Evolutionary conservation across 2,113 vertebrate species (phyloP).

Genomic region (Tragelaphus buxtoni): DNA sequence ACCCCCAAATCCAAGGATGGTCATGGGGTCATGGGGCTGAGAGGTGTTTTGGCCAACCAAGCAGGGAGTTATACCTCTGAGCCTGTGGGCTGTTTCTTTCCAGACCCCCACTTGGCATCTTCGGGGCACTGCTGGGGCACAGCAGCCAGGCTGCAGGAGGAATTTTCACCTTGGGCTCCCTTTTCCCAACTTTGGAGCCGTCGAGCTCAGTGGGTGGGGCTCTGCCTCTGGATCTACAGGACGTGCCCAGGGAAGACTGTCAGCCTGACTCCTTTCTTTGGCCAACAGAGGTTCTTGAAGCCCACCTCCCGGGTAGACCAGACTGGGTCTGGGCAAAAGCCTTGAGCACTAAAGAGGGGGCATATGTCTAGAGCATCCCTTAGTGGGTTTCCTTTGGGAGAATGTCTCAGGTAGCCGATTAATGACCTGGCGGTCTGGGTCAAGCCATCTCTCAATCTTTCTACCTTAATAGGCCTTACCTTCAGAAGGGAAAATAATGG

Average conservation of each 20-base stretch:
- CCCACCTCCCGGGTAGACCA: background rate
- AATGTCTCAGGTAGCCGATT: background rate
- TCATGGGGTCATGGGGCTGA: accelerated
- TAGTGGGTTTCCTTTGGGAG: background rate
- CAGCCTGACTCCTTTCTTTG: background rate
- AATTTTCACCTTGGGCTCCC: background rate
- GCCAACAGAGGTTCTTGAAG: background rate
- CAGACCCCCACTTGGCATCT: background rate
- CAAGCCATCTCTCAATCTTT: background rate
- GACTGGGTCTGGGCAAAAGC: background rate
- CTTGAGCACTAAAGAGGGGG: background rate
- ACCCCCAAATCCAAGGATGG: background rate
- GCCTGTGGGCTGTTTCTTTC: accelerated
- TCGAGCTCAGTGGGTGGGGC: no score
- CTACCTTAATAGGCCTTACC: background rate
- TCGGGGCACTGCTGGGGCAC: background rate
- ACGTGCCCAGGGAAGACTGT: background rate
- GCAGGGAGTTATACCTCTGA: background rate
- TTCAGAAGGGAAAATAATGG: background rate
- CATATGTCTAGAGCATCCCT: background rate
- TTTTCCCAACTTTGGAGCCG: background rate
- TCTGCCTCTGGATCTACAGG: background rate
- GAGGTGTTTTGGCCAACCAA: accelerated
- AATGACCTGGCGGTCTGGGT: background rate
- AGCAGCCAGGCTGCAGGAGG: background rate